phyloP scores from a whole-genome alignment of 2,888 invertebrate genomes.

The Baronia brevicornis region DNA sequence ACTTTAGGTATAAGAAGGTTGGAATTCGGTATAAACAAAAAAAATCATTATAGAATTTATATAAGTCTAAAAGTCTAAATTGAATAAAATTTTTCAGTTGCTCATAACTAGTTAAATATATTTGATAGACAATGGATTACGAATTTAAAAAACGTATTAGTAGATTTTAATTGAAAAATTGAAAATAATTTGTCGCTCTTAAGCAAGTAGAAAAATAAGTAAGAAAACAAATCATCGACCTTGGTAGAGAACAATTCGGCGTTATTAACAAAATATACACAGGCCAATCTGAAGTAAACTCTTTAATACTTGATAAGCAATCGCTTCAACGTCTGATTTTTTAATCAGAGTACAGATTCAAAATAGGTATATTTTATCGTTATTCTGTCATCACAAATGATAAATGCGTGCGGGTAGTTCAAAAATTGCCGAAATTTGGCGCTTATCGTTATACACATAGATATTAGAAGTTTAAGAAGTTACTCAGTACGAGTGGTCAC shows the following conservation, averaged over 20 bases:
- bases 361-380: constrained; percentile 54
- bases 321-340: constrained; percentile 62
- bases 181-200: no score
- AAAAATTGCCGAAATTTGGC: constrained; percentile 23
- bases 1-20: no score
- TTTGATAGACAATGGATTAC: no score
- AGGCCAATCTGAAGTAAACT: constrained; percentile 51
- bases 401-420: not conserved
- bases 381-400: constrained; percentile 23
- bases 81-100: no score
- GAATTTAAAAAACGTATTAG: no score
- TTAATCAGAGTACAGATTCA: constrained; percentile 60
- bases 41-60: no score
- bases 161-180: no score
- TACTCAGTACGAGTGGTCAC: constrained; percentile 36
- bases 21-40: no score
- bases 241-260: constrained; percentile 4
- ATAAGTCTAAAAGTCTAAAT: no score
- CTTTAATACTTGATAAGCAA: constrained; percentile 63
- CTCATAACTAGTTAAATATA: no score
- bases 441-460: constrained; percentile 23
- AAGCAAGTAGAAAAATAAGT: not conserved
- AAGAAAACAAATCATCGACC: constrained; percentile 8
- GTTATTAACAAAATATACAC: constrained; percentile 19
- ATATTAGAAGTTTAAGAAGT: constrained; percentile 19